These are phyloP conservation scores for Chrysaora quinquecirrha DNA, from an alignment of 30 jellyfish, hydroid and myxozoan genomes.

Conservation along the genomic window DNA sequence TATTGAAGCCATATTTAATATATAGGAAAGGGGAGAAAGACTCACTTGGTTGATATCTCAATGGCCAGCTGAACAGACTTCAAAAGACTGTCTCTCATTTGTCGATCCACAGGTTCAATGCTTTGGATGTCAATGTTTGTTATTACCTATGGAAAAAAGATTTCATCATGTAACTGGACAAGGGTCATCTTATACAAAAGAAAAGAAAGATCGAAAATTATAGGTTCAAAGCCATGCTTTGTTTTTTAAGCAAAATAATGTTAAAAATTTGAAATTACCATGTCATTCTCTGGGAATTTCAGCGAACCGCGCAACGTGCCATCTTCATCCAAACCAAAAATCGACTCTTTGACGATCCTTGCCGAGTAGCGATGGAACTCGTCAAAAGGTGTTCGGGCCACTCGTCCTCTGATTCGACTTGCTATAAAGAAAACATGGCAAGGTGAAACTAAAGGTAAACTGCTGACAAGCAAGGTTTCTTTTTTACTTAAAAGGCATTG, in stretches of 20 bases:
- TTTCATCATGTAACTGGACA: too few relatives aligned
- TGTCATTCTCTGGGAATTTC: constrained; percentile 73
- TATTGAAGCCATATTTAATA: too few relatives aligned
- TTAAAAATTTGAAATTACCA: too few relatives aligned
- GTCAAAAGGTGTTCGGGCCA: constrained; percentile 93
- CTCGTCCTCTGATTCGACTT: constrained; percentile 97
- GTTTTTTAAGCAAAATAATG: too few relatives aligned
- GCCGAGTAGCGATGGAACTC: constrained; percentile 97
- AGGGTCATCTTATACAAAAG: too few relatives aligned
- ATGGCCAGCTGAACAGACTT: constrained; percentile 95
- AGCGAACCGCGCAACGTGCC: constrained; percentile 54
- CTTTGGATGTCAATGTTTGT: constrained; percentile 95
- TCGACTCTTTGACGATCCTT: constrained; percentile 88
- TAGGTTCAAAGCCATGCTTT: too few relatives aligned
- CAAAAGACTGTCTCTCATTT: constrained; percentile 94
- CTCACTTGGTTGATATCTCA: constrained; percentile 95
- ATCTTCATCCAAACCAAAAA: constrained; percentile 86
- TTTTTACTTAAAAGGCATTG: too few relatives aligned
- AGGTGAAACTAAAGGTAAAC: too few relatives aligned
- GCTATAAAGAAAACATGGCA: constrained; percentile 58
- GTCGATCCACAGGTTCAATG: constrained; percentile 96
- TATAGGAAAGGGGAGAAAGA: too few relatives aligned
- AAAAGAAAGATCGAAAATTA: too few relatives aligned
- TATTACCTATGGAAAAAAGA: constrained; percentile 48
- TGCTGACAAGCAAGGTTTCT: too few relatives aligned